Evolutionary conservation across 2,797 vertebrate species (phyloP), one percentile per base, ranked within the genome.

Genomic region (Anabacerthia variegaticeps): DNA sequence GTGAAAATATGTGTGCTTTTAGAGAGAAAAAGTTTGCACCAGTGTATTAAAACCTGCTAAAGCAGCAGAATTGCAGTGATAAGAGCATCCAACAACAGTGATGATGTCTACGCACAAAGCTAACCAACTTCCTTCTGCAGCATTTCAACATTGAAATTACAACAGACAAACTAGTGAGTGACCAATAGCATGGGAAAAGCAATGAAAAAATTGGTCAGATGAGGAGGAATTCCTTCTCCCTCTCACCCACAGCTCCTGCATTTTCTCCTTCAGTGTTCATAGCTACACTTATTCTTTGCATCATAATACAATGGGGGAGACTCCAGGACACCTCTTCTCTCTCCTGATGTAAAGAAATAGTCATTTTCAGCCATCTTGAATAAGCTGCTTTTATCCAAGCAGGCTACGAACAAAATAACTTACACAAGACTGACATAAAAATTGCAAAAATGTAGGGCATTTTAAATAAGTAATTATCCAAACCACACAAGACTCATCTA

Each of bases 401-500:
- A 80, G 88, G 46, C 46, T 88, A 90, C 3, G 4, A 69, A 83
- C 41, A 81, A 89, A 93, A 49, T 20, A 69, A 75, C 37, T 92
- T 73, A 82, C 51, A 73, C 52, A 48, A 71, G 51, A 78, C 52
- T 86, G 92, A 93, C 79, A 88, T 2, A 82, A 95, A 96, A 94
- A 92, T 93, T 52, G 48, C 20, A 61, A 78, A 91, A 93, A 77
- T 2, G 8, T 15, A 68, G 14, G 72, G 58, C 61, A 92, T 95
- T 96, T 81, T 28, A 19, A 73, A 91, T 92, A 90, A 80, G 41
- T 93, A 81, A 88, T 95, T 93, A 96, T 92, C 93, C 44, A 90
- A 89, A 89, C n/a, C 46, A 96, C 82, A 48, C 88, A 91, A 91
- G 81, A 84, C 77, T 93, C 89, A 79, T 65, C 65, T 73, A 61